Evolutionary conservation across 2,797 vertebrate species (phyloP).

Genomic region (Ataeniobius toweri): DNA sequence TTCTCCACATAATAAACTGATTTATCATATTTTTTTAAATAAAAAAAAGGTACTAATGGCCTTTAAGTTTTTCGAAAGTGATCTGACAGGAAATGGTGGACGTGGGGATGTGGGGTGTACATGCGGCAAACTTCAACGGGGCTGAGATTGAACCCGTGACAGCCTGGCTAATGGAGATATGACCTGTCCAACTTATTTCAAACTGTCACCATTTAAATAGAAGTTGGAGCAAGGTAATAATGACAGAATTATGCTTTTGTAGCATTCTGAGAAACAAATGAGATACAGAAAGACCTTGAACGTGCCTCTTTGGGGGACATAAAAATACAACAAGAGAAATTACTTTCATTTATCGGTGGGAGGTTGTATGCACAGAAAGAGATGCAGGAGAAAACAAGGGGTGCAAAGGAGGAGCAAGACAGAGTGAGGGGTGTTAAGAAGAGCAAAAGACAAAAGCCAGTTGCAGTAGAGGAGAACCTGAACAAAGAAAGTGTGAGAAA

Average conservation of each 20-base stretch:
- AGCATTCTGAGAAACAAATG: neutral
- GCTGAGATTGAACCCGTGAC: too few relatives aligned
- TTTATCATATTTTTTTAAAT: too few relatives aligned
- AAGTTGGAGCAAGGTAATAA: neutral
- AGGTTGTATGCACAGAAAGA: neutral
- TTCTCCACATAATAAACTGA: too few relatives aligned
- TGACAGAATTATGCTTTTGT: neutral
- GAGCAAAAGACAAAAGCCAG: neutral
- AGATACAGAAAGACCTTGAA: too few relatives aligned
- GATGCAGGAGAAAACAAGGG: neutral
- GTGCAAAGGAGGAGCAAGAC: neutral
- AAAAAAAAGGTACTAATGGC: too few relatives aligned
- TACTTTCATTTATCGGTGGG: neutral
- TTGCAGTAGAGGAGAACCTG: neutral
- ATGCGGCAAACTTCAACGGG: too few relatives aligned
- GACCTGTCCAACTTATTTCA: too few relatives aligned
- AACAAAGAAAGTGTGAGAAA: neutral
- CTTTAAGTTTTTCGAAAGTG: too few relatives aligned
- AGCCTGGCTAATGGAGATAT: too few relatives aligned
- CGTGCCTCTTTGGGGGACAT: neutral
- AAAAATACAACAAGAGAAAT: neutral
- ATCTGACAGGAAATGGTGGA: too few relatives aligned
- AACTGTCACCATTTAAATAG: too few relatives aligned
- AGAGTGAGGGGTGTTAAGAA: neutral
- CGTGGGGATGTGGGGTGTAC: too few relatives aligned